A percentile compares a stretch with the other conserved stretches of the same genome.
These are phyloP conservation scores for Potamilus streckersoni DNA, from an alignment of 1,140 invertebrate genomes.

Conservation along the genomic window DNA sequence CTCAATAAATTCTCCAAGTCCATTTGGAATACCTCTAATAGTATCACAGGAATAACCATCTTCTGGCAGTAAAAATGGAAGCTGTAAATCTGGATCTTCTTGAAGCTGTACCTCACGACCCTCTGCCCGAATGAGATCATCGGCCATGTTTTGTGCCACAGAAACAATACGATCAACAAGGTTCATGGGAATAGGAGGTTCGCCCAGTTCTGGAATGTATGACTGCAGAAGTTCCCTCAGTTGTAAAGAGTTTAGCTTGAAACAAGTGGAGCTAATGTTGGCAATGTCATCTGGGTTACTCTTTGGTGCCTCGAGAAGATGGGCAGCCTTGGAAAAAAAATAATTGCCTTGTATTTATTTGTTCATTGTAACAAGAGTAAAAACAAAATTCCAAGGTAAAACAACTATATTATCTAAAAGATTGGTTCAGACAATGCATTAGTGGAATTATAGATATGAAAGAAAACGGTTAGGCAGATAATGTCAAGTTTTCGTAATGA, in stretches of 20 bases:
- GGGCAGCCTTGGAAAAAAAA: conserved; percentile 64
- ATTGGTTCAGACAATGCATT: no score
- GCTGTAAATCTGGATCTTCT: conserved; percentile 88
- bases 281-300: conserved; percentile 91
- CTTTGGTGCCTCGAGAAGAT: conserved; percentile 81
- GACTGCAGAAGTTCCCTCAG: conserved; percentile 80
- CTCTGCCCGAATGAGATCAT: conserved; percentile 90
- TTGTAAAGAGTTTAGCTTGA: conserved; percentile 97
- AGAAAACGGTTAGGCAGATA: no score
- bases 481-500: no score
- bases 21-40: conserved; percentile 86
- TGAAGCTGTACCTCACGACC: conserved; percentile 82
- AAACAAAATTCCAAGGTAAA: no score
- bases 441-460: no score
- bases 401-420: no score
- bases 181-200: conserved; percentile 71
- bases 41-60: conserved; percentile 99
- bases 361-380: no score
- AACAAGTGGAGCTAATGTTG: conserved; percentile 91
- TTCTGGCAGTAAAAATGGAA: conserved; percentile 93
- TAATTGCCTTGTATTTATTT: no score
- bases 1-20: conserved; percentile 90
- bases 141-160: conserved; percentile 93
- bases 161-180: conserved; percentile 67
- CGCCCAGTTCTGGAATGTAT: conserved; percentile 81